A percentile compares a stretch with the other conserved stretches of the same genome.
These are phyloP conservation scores for Maylandia zebra DNA, from an alignment of 2,113 vertebrate species.

Conservation along the genomic window DNA sequence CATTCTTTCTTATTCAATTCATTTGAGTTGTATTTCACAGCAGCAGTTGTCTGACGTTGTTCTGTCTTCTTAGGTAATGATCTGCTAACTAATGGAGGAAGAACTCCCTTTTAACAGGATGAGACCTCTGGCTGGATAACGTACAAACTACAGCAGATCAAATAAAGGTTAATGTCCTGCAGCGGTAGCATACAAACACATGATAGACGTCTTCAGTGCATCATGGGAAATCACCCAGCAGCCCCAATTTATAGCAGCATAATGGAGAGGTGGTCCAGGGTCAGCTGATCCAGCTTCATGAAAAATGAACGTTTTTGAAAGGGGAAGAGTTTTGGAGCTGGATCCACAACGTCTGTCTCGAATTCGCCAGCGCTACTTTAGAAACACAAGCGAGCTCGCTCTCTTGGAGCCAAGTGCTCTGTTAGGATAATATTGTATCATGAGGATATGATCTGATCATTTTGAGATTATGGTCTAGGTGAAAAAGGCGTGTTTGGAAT, in stretches of 20 bases:
- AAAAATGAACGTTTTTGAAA: not conserved
- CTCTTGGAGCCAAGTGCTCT: not conserved
- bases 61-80: not conserved
- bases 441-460: not conserved
- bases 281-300: not conserved
- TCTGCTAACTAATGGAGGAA: not conserved
- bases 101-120: not conserved
- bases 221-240: not conserved
- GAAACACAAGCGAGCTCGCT: not conserved
- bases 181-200: not conserved
- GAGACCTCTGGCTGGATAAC: not conserved
- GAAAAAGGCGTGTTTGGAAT: not conserved
- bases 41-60: not conserved
- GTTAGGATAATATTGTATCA: not conserved
- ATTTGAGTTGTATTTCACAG: not conserved
- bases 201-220: not conserved
- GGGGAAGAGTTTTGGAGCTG: not conserved
- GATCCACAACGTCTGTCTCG: rapidly evolving
- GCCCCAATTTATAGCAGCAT: not conserved
- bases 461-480: not conserved
- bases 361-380: not conserved
- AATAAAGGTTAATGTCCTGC: not conserved
- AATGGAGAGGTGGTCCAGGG: not conserved
- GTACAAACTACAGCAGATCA: not conserved
- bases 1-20: not conserved